Percentiles rank a stretch among this genome's conserved stretches.
These are phyloP conservation scores for Picathartes gymnocephalus DNA, from an alignment of 2,113 vertebrate species.

Conservation along the genomic window DNA sequence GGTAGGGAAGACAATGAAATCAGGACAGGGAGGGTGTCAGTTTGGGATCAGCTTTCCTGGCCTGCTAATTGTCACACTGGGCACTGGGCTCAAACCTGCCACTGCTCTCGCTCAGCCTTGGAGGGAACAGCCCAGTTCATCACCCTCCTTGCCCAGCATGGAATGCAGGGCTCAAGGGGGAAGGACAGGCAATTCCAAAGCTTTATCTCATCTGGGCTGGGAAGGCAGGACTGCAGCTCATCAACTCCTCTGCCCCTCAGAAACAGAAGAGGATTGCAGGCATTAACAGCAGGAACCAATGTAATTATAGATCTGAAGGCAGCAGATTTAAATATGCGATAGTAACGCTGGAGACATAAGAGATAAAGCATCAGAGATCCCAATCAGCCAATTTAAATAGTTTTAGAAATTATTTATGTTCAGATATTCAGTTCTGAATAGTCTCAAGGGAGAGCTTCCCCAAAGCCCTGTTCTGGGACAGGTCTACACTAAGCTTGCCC, in stretches of 20 bases:
- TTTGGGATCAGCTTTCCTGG: not conserved
- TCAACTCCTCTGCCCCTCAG: not conserved
- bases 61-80: not conserved
- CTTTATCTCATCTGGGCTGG: not conserved
- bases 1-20: not conserved
- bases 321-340: not conserved
- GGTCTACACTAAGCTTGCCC: not conserved
- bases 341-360: not conserved
- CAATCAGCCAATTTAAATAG: not conserved
- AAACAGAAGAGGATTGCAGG: not conserved
- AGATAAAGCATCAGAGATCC: not conserved
- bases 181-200: not conserved
- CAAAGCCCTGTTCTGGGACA: not conserved
- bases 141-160: not conserved
- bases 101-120: not conserved
- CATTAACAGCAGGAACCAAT: not conserved
- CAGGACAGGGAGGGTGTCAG: not conserved
- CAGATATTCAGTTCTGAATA: not conserved
- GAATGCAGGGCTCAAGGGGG: not conserved
- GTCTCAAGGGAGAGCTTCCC: not conserved
- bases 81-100: not conserved
- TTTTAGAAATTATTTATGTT: not conserved
- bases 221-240: not conserved
- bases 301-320: not conserved
- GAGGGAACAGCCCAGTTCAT: not conserved